Evolutionary conservation across 2,113 vertebrate species (phyloP).

Genomic region (Alexandromys fortis): DNA sequence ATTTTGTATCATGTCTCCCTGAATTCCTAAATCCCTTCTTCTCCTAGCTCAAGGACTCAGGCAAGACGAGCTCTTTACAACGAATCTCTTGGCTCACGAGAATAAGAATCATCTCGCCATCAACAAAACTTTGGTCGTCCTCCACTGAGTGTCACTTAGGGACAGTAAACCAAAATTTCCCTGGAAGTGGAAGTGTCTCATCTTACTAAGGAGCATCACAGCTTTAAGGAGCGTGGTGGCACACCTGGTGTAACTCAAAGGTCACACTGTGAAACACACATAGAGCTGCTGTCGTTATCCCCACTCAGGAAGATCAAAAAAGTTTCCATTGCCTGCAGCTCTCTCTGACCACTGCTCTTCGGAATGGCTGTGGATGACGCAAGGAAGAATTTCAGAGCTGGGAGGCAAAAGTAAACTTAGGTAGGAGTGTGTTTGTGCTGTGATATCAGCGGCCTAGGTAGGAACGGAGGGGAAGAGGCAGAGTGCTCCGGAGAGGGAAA

Average conservation of each 20-base stretch:
- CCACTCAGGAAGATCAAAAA: neutral
- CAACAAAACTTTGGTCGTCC: neutral
- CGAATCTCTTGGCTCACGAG: constrained; percentile 21
- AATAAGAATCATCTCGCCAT: constrained; percentile 34
- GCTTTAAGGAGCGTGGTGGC: neutral
- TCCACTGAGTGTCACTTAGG: neutral
- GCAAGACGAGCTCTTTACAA: neutral
- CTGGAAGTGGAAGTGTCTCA: neutral
- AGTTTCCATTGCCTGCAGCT: neutral
- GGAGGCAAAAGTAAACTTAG: neutral
- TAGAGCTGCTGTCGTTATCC: neutral
- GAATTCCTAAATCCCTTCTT: neutral
- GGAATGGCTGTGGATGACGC: neutral
- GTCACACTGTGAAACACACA: neutral
- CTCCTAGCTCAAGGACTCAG: neutral
- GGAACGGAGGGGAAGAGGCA: neutral
- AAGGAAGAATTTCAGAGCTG: neutral
- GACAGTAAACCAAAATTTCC: neutral
- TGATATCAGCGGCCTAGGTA: constrained; percentile 65
- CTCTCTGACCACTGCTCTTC: neutral
- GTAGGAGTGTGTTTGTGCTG: neutral
- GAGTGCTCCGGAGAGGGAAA: constrained; percentile 35
- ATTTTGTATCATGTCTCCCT: neutral
- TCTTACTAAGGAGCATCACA: rapidly evolving
- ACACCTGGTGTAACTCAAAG: neutral